phyloP scores from a whole-genome alignment of 2,797 vertebrate genomes.

The Tangara arthus region DNA sequence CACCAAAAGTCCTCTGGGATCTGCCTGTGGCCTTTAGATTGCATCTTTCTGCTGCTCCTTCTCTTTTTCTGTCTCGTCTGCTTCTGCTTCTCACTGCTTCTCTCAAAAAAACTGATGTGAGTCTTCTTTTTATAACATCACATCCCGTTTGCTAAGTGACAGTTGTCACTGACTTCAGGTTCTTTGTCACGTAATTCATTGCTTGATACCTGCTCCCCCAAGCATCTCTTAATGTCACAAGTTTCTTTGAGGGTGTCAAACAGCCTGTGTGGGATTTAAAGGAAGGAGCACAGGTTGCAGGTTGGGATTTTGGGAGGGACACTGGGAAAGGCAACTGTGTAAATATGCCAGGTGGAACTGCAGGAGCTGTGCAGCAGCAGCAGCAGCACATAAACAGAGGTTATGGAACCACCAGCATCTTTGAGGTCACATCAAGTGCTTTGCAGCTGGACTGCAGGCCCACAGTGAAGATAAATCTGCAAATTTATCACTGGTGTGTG shows the following conservation, averaged over 20 bases:
- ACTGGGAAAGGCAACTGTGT: neutral
- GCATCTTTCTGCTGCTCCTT: neutral
- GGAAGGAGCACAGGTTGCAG: neutral
- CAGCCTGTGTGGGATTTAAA: neutral
- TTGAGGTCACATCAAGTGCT: neutral
- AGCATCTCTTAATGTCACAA: neutral
- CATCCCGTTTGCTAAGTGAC: neutral
- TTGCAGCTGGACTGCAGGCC: neutral
- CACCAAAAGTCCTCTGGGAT: neutral
- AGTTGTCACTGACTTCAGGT: neutral
- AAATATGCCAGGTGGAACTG: neutral
- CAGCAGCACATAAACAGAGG: neutral
- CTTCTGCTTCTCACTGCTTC: neutral
- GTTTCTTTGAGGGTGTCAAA: neutral
- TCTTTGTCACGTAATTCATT: neutral
- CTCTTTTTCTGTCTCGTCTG: conserved; percentile 13
- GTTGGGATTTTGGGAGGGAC: neutral
- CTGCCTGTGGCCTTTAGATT: neutral
- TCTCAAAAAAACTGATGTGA: neutral
- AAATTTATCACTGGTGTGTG: neutral
- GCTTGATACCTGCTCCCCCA: neutral
- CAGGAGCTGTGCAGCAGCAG: neutral
- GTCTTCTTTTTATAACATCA: neutral
- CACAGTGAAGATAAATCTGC: neutral
- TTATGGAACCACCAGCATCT: neutral